These are phyloP conservation scores for Allophyes oxyacanthae DNA, from an alignment of 2,888 invertebrate species.

Conservation along the genomic window DNA sequence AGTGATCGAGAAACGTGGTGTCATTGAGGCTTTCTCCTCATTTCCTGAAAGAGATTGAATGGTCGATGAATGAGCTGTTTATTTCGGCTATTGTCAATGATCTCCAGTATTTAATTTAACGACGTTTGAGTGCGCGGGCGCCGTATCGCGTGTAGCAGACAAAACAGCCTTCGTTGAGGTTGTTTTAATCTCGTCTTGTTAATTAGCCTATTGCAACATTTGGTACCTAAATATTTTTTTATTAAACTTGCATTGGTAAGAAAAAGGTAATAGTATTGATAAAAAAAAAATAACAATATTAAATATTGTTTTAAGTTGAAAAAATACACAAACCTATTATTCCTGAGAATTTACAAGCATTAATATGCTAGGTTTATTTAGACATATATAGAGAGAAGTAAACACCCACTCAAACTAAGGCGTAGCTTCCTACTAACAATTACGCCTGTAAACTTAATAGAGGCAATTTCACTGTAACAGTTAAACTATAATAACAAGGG, in stretches of 20 bases:
- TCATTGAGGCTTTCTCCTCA: slow-evolving; percentile 52
- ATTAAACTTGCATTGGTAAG: too few relatives aligned
- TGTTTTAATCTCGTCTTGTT: slow-evolving; percentile 32
- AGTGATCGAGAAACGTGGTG: slow-evolving; percentile 31
- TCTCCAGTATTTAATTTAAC: slow-evolving; percentile 13
- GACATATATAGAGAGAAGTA: slow-evolving; percentile 11
- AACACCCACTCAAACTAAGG: slow-evolving; percentile 19
- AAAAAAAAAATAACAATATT: too few relatives aligned
- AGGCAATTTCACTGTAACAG: slow-evolving; percentile 28
- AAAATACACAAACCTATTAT: too few relatives aligned
- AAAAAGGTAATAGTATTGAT: too few relatives aligned
- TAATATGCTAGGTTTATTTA: slow-evolving; percentile 14
- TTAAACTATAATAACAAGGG: slow-evolving; percentile 27
- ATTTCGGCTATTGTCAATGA: slow-evolving; percentile 51
- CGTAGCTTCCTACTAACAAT: slow-evolving; percentile 29
- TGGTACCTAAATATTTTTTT: too few relatives aligned
- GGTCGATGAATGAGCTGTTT: slow-evolving; percentile 52
- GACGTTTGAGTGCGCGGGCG: slow-evolving; percentile 18
- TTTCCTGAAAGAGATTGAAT: slow-evolving; percentile 50
- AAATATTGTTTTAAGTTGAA: too few relatives aligned
- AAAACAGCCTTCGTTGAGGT: slow-evolving; percentile 25
- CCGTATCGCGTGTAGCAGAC: slow-evolving; percentile 3
- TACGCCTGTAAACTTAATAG: slow-evolving; percentile 30
- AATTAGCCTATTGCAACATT: slow-evolving; percentile 34
- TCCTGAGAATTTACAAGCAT: neutral